These are phyloP conservation scores for Temnothorax ravouxi DNA, from an alignment of 2,888 invertebrate genomes.

Conservation along the genomic window DNA sequence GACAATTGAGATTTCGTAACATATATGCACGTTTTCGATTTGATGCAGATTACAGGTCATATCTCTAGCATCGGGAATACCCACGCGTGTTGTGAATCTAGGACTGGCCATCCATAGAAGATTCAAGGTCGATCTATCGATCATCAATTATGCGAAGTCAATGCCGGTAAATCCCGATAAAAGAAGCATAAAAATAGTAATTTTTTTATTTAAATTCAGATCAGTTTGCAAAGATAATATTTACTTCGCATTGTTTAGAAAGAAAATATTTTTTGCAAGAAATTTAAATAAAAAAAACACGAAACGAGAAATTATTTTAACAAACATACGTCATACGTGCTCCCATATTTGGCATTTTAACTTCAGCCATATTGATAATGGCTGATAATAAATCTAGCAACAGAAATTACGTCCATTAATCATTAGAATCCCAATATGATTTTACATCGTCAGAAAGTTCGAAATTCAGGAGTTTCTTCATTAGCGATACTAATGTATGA, in stretches of 20 bases:
- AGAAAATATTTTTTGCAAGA: not conserved
- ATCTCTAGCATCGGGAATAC: slow-evolving; percentile 56
- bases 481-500: slow-evolving; percentile 37
- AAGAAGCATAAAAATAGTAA: slow-evolving; percentile 7
- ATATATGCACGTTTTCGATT: slow-evolving; percentile 1
- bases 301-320: not conserved
- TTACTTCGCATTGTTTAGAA: not conserved
- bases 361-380: slow-evolving; percentile 12
- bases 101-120: slow-evolving; percentile 61
- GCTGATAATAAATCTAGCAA: not conserved
- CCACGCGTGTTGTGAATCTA: slow-evolving; percentile 64
- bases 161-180: not conserved
- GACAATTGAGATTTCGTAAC: slow-evolving; percentile 34
- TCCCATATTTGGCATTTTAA: not conserved
- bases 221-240: slow-evolving; percentile 10
- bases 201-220: not conserved
- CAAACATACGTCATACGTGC: not conserved
- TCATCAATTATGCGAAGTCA: slow-evolving; percentile 41
- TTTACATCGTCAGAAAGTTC: slow-evolving; percentile 30
- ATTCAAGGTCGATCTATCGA: slow-evolving; percentile 60
- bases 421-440: slow-evolving; percentile 21
- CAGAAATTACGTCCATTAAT: slow-evolving; percentile 37
- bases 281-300: not conserved
- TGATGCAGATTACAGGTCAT: slow-evolving; percentile 30
- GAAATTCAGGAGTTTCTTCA: slow-evolving; percentile 40